These are phyloP conservation scores for Ferdinandea cuprea DNA, from an alignment of 2,888 invertebrate genomes.

Conservation along the genomic window DNA sequence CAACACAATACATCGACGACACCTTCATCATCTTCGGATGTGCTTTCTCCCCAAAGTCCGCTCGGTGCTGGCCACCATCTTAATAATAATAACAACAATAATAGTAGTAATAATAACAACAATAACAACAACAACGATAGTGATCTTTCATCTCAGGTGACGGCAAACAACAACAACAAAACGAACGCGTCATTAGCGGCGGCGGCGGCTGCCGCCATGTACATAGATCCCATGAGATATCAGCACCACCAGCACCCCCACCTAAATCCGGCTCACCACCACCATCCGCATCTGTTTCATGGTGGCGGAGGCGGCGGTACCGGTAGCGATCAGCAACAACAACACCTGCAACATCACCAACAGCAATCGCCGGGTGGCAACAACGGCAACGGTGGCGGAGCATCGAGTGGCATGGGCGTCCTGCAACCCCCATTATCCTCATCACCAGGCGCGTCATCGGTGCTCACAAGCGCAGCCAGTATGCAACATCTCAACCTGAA, in stretches of 20 bases:
- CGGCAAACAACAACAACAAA: conserved; percentile 76
- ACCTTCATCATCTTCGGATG: conserved; percentile 82
- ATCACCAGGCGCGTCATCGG: conserved; percentile 80
- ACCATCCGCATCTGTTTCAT: conserved; percentile 82
- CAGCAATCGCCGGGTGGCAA: conserved; percentile 78
- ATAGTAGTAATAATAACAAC: conserved; percentile 77
- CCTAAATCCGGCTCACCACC: conserved; percentile 78
- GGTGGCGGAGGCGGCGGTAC: conserved; percentile 64
- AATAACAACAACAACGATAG: conserved; percentile 78
- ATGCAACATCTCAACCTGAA: conserved; percentile 82
- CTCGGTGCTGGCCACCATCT: conserved; percentile 79
- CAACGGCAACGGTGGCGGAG: conserved; percentile 46
- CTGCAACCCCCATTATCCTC: conserved; percentile 80
- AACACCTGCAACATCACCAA: conserved; percentile 79
- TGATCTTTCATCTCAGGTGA: conserved; percentile 80
- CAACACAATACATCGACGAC: conserved; percentile 80
- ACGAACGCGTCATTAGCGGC: conserved; percentile 82
- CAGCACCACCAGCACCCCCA: conserved; percentile 82
- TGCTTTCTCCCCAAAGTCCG: conserved; percentile 82
- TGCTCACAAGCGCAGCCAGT: conserved; percentile 78
- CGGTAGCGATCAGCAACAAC: conserved; percentile 80
- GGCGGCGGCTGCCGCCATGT: conserved; percentile 83
- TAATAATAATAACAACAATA: conserved; percentile 76
- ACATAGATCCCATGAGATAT: conserved; percentile 83
- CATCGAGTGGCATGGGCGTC: conserved; percentile 79